Evolutionary conservation across 2,797 vertebrate genomes (phyloP).

Genomic region (Numenius phaeopus): DNA sequence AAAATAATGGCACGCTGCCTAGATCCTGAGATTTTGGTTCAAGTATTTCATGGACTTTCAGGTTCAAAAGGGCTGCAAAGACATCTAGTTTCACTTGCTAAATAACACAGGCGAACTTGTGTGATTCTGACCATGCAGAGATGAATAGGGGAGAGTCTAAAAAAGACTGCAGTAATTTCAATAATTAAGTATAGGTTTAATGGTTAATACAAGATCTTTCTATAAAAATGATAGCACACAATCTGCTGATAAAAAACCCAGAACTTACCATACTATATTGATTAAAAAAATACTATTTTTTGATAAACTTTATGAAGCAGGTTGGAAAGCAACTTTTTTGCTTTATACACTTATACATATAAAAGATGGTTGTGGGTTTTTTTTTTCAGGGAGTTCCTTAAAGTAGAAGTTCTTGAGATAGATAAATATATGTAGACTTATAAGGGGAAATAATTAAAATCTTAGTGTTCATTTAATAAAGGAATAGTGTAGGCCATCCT

Average conservation of each 20-base stretch:
- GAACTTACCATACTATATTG: not conserved
- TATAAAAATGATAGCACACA: not conserved
- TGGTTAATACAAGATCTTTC: not conserved
- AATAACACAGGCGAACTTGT: not conserved
- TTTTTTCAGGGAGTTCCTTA: not conserved
- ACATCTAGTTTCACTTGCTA: not conserved
- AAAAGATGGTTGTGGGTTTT: too few species aligned
- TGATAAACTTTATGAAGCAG: not conserved
- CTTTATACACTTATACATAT: too few species aligned
- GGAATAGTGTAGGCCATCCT: not conserved
- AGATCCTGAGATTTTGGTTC: not conserved
- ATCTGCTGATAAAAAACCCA: not conserved
- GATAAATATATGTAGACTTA: not conserved
- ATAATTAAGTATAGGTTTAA: not conserved
- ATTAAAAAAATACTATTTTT: not conserved
- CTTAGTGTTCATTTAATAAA: not conserved
- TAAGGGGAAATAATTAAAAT: not conserved
- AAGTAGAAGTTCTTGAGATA: not conserved
- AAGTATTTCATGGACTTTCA: slow-evolving; percentile 13
- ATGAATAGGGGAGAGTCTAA: not conserved
- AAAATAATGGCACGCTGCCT: slow-evolving; percentile 1
- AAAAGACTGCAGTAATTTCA: not conserved
- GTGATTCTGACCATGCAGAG: not conserved
- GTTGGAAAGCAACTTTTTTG: not conserved
- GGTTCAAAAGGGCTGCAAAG: slow-evolving; percentile 14